phyloP scores from a whole-genome alignment of 2,888 invertebrate genomes.

The Lathronympha strigana region DNA sequence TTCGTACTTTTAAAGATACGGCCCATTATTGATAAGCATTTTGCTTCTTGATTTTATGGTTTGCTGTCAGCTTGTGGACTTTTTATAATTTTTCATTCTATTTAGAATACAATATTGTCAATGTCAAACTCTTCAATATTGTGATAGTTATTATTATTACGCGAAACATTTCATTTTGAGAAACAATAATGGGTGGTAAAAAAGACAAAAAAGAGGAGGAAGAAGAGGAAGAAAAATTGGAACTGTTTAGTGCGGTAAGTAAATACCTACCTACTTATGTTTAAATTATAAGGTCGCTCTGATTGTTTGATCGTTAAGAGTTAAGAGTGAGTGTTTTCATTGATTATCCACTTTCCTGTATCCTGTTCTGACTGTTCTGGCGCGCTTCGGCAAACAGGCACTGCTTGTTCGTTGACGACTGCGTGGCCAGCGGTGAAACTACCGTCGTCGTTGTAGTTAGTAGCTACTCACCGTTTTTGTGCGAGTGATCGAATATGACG shows the following conservation, averaged over 20 bases:
- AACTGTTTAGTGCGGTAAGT: conserved; percentile 22
- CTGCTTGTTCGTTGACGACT: too few species aligned
- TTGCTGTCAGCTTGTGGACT: not conserved
- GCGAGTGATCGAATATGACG: conserved; percentile 76
- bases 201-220: not conserved
- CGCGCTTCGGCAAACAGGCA: not conserved
- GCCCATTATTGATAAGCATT: not conserved
- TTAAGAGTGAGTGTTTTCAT: too few species aligned
- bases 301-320: too few species aligned
- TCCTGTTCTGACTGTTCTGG: not conserved
- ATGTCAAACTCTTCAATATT: conserved; percentile 4
- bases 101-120: not conserved
- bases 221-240: not conserved
- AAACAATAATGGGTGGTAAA: conserved; percentile 1
- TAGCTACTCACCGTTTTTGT: conserved; percentile 67
- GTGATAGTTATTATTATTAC: not conserved
- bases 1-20: too few species aligned
- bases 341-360: too few species aligned
- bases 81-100: not conserved
- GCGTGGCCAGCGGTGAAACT: too few species aligned
- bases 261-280: not conserved
- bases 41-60: not conserved
- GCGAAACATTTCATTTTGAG: not conserved
- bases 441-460: too few species aligned
- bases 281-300: too few species aligned